Base-by-base conservation (phyloP, 2,888 invertebrate genomes). In the Erebia ligea region DNA sequence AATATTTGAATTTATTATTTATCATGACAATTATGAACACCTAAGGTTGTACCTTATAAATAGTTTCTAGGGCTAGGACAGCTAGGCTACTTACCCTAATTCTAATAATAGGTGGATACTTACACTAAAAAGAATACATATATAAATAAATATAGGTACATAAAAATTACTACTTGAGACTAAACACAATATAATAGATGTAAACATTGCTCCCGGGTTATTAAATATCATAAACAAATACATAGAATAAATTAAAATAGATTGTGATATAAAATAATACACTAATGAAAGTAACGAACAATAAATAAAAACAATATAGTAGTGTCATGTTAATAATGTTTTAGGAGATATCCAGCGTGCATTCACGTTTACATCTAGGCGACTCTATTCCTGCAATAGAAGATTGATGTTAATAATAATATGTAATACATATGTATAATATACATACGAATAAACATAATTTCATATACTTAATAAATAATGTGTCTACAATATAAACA, bases 341-440 rank as follows among this genome's bases (percentile, higher is more conserved):
- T 42, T 15, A 25, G 40, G 56, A 64, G 17, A 59, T 62, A 34
- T 58, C 52, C 68, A 58, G 45, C 59, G 59, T 42, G 59, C 10
- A 8, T 58, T 58, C 72, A 54, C 56, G 48, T 59, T 54, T 45
- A 62, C 61, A 45, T 58, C 69, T 73, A 72, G 66, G 54, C 57
- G 68, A 72, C 69, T 67, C 64, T 74, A 68, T 72, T 72, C 70
- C 74, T 74, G 74, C 19, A 74, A 74, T 25, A 64, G 68, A 74
- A 72, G 54, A 68, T 70, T 65, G 66, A 66, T 25, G 58, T 45
- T 19, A 34, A 6, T 34, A 34, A 34, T 21, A 69, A 48, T 58
- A 50, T 50, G 6, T n/a, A n/a, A 13, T 48, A 5, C 9, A 17
- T 52, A 45, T 3, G 45, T 13, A 45, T 13, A 45, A 45, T 40